These are phyloP conservation scores for Pterostichus niger DNA, from an alignment of 2,888 invertebrate species.

Conservation along the genomic window DNA sequence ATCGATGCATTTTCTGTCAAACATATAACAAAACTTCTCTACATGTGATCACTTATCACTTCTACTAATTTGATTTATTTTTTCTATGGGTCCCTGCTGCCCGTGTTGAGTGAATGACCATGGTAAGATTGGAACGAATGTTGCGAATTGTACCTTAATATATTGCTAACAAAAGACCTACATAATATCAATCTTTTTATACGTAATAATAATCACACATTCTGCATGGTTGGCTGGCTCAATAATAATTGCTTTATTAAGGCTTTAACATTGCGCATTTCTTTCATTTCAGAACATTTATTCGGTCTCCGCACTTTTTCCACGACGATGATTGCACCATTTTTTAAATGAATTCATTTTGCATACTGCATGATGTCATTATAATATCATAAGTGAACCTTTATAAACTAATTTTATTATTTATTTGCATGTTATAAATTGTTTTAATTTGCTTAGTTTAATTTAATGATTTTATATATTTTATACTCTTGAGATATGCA, in stretches of 20 bases:
- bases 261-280: slow-evolving; percentile 19
- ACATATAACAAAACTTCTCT: background rate
- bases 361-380: slow-evolving; percentile 21
- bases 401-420: slow-evolving; percentile 3
- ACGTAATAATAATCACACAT: too few species aligned
- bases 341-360: slow-evolving; percentile 35
- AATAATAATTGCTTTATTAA: slow-evolving; percentile 28
- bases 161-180: slow-evolving; percentile 6
- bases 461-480: too few species aligned
- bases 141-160: background rate
- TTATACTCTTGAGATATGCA: background rate
- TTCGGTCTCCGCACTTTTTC: slow-evolving; percentile 53
- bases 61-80: slow-evolving; percentile 71
- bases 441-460: background rate
- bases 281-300: slow-evolving; percentile 57
- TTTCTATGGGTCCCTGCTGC: slow-evolving; percentile 88
- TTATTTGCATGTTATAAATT: background rate
- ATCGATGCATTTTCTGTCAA: background rate
- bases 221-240: background rate
- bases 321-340: slow-evolving; percentile 60
- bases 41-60: slow-evolving; percentile 16
- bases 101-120: slow-evolving; percentile 88
- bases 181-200: background rate
- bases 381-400: background rate
- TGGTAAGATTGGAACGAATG: slow-evolving; percentile 76